phyloP scores from a whole-genome alignment of 2,113 vertebrate species.

The Ictidomys tridecemlineatus region DNA sequence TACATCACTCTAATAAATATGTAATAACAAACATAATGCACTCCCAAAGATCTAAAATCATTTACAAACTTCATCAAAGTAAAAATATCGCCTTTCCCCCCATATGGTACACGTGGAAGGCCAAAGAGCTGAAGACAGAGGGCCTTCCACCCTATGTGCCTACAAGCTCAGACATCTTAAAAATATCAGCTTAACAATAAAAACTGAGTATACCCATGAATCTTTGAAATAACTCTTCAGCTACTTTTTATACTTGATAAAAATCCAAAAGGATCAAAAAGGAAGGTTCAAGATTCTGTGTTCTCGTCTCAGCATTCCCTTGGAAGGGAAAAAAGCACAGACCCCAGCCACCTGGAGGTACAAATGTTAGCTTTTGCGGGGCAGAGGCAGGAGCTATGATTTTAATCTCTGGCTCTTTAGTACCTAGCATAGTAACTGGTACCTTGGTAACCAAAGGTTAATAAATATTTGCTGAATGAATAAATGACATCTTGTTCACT shows the following conservation, averaged over 20 bases:
- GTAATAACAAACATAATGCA: slow-evolving; percentile 87
- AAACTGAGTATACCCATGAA: slow-evolving; percentile 78
- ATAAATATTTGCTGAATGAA: not conserved
- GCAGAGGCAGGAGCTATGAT: not conserved
- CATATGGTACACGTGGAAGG: slow-evolving; percentile 77
- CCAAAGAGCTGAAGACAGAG: slow-evolving; percentile 81
- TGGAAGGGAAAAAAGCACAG: not conserved
- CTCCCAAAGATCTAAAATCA: slow-evolving; percentile 85
- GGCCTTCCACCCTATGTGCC: slow-evolving; percentile 72
- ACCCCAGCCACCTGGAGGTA: not conserved
- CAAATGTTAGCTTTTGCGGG: not conserved
- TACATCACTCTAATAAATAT: slow-evolving; percentile 91
- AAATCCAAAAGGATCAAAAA: slow-evolving; percentile 49
- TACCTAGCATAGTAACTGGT: not conserved
- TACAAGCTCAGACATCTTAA: slow-evolving; percentile 71
- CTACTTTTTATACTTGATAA: slow-evolving; percentile 76
- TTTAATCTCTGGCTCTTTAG: not conserved
- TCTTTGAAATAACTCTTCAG: slow-evolving; percentile 61
- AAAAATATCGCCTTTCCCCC: slow-evolving; percentile 72
- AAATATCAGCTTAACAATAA: slow-evolving; percentile 76
- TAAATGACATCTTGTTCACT: not conserved
- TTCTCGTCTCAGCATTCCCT: slow-evolving; percentile 24
- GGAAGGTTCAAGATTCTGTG: slow-evolving; percentile 54
- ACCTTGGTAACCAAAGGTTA: not conserved
- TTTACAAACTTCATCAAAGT: slow-evolving; percentile 84